Conservation (phyloP, 2,797 vertebrate species). For the Pseudopleuronectes americanus region DNA sequence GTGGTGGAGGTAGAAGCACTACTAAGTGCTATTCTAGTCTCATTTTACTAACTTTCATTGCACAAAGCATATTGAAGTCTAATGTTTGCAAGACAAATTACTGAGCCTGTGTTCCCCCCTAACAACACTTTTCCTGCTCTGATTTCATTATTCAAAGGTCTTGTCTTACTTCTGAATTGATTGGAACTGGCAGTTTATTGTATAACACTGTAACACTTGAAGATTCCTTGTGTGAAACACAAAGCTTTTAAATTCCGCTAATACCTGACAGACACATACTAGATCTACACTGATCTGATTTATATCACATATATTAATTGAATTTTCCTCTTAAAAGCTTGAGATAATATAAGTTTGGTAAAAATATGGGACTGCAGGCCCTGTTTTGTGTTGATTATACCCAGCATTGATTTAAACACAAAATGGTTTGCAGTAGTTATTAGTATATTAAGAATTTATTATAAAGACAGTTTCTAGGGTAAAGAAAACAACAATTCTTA, state of each 20-base stretch:
- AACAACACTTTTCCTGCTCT: neutral
- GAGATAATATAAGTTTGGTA: neutral
- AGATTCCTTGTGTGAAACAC: too few relatives aligned
- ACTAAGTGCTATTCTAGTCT: too few relatives aligned
- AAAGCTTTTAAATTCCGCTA: too few relatives aligned
- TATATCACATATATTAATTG: neutral
- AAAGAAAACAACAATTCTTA: too few relatives aligned
- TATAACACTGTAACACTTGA: neutral
- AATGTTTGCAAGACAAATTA: neutral
- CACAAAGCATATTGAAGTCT: neutral
- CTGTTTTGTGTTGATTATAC: too few relatives aligned
- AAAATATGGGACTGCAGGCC: too few relatives aligned
- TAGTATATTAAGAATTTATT: too few relatives aligned
- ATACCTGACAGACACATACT: neutral
- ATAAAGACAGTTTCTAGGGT: too few relatives aligned
- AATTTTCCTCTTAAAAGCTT: neutral
- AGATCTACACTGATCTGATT: neutral
- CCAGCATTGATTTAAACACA: too few relatives aligned
- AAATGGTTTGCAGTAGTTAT: too few relatives aligned
- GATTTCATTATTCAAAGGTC: neutral
- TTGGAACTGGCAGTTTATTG: neutral
- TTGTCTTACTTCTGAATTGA: neutral
- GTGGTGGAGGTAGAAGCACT: too few relatives aligned
- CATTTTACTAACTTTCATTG: too few relatives aligned
- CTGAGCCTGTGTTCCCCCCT: neutral